Conservation (phyloP, 2,113 vertebrate species). For the Panthera uncia region DNA sequence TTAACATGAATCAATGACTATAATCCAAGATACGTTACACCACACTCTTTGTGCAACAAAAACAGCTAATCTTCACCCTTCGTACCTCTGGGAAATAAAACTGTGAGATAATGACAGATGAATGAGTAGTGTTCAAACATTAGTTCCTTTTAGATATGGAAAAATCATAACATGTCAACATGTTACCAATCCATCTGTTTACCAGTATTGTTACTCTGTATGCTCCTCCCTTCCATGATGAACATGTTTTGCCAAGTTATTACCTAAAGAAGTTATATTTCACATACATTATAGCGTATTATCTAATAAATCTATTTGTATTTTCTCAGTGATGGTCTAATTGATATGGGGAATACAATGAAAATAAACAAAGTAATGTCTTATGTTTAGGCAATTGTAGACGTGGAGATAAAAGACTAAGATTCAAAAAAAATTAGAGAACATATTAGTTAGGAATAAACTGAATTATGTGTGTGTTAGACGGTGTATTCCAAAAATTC, state of each 20-base stretch:
- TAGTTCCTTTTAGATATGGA: not conserved
- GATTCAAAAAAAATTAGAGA: not conserved
- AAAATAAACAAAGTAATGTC: not conserved
- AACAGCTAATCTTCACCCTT: not conserved
- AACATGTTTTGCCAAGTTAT: not conserved
- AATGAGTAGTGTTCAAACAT: not conserved
- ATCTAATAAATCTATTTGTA: not conserved
- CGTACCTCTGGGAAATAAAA: slow-evolving; percentile 9
- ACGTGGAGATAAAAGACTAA: not conserved
- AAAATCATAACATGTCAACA: not conserved
- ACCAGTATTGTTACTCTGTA: not conserved
- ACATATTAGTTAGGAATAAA: not conserved
- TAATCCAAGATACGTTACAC: not conserved
- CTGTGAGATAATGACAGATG: not conserved
- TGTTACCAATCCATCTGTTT: not conserved
- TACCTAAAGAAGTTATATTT: not conserved
- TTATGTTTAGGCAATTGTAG: not conserved
- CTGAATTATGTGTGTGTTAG: not conserved
- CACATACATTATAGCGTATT: not conserved
- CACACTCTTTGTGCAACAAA: not conserved
- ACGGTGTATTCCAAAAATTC: not conserved
- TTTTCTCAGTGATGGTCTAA: not conserved
- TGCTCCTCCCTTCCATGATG: not conserved
- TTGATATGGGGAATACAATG: not conserved
- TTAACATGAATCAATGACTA: not conserved